Evolutionary conservation across 2,797 vertebrate species (phyloP), one percentile per base, ranked within the genome.

Genomic region (Melanotaenia boesemani): DNA sequence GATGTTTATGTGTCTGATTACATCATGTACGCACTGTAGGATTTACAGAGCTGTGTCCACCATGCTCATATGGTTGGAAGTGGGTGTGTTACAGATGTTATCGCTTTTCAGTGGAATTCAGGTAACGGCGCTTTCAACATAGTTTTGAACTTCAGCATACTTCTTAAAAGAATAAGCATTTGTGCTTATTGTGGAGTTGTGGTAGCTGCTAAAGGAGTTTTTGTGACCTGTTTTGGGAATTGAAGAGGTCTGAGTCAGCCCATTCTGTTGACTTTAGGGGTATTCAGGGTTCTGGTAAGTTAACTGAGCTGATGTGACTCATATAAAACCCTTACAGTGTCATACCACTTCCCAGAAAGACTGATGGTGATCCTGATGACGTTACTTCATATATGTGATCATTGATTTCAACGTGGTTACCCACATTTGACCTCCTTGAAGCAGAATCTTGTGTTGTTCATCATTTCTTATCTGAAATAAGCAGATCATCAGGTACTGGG

Each of bases 241-340:
- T 66, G 30, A 63, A 82, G 64, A 76, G 70, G 74, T 84, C 79
- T 91, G 88, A 92, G 74, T 92, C 90, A 91, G 78, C 77, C 74
- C 54, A 77, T 48, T 82, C 71, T 85, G 77, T 75, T 78, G 74
- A 66, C 83, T 86, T 85, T 59, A 70, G 70, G 79, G 85, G 77
- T 83, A 85, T 85, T 88, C 74, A 79, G 66, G 69, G 28, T 84
- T 89, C 82, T 86, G 83, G 74, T 88, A 88, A 89, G 39, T 83
- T 59, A 59, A 70, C 70, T 46, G 55, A 75, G 71, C 66, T 71
- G 78, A 75, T 73, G 73, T 92, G 92, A 93, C 77, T 92, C 91
- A 91, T 72, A 67, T 61, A 60, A 77, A 70, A 63, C 81, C 77
- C 41, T 80, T 57, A n/a, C 61, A 68, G 74, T 54, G 80, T 83